Base-by-base conservation (phyloP, 2,113 vertebrate species). In the Eudyptes chrysolophus region DNA sequence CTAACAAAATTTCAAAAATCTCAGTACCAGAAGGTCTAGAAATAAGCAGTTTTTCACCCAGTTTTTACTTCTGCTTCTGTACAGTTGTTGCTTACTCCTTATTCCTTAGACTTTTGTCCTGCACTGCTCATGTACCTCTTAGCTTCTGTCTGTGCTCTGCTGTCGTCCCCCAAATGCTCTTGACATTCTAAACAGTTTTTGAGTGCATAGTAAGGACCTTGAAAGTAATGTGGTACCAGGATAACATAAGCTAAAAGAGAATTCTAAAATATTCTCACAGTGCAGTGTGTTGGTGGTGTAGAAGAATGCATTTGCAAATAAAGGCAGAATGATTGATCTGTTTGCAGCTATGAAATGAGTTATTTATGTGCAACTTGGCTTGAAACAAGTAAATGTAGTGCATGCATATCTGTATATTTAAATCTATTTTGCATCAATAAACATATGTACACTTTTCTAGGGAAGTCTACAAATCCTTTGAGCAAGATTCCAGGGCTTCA, bases 371-470 rank as follows among this genome's bases (percentile, higher is more conserved):
- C 38, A 93, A 29, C 49, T 96, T 94, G 87, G 92, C 92, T 97
- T 11, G 2, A 93, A 96, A 92, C n/a, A 87, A 87, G 81, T 88
- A 90, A 92, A 92, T 78, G 92, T 84, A 95, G 75, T 52, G 42
- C 8, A 68, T 36, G 75, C 51, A 78, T 94, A 89, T 78, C 87
- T 64, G 71, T 95, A 77, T 70, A 92, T 90, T 95, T 81, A 77
- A 96, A 93, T 90, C 68, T 96, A 90, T 97, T 96, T 97, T 90
- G n/a, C 79, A 95, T 83, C 93, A 94, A 84, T 84, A 97, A 96
- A 92, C 92, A 96, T 94, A 95, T 93, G 94, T 44, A 95, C 34
- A 20, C 24, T 93, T 94, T 77, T 66, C 68, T 83, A 85, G 34
- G 49, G 69, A 83, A 84, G 81, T 87, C 81, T 89, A 60, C 4